A percentile compares a stretch with the other conserved stretches of the same genome.
Evolutionary conservation across 1,140 invertebrate species (phyloP).

Genomic region (Sipha flava): DNA sequence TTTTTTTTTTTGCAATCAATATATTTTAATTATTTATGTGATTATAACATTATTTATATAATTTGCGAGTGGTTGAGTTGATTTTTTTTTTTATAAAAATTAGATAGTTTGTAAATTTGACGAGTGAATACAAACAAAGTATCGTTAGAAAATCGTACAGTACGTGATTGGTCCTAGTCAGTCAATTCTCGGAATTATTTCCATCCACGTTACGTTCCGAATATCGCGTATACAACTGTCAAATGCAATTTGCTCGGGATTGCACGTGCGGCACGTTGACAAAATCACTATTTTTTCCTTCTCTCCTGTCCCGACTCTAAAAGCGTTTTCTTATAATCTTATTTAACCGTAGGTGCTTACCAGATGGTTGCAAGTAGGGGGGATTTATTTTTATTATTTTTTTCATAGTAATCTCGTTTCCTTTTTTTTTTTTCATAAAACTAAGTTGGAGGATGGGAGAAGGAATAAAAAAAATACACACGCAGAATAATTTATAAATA

Average conservation of each 20-base stretch:
- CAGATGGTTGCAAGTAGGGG: not conserved
- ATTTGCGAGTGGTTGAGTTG: too few relatives aligned
- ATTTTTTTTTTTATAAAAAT: too few relatives aligned
- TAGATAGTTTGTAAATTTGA: too few relatives aligned
- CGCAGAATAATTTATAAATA: too few relatives aligned
- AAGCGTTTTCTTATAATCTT: not conserved
- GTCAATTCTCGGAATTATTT: not conserved
- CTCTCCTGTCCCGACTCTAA: not conserved
- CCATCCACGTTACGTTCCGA: not conserved
- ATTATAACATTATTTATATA: too few relatives aligned
- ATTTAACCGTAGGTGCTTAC: not conserved
- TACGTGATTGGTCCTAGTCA: not conserved
- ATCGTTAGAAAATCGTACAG: not conserved
- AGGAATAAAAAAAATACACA: too few relatives aligned
- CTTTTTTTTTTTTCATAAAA: too few relatives aligned
- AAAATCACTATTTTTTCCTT: not conserved
- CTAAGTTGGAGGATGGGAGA: too few relatives aligned
- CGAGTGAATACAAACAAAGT: too few relatives aligned
- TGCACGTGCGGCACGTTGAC: not conserved
- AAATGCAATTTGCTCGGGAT: not conserved
- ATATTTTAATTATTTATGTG: too few relatives aligned
- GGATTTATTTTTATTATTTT: not conserved
- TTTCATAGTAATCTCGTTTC: too few relatives aligned
- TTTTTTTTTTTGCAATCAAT: too few relatives aligned
- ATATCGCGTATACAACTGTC: not conserved